These are phyloP conservation scores for Sardina pilchardus DNA, from an alignment of 2,113 vertebrate genomes.

Conservation along the genomic window DNA sequence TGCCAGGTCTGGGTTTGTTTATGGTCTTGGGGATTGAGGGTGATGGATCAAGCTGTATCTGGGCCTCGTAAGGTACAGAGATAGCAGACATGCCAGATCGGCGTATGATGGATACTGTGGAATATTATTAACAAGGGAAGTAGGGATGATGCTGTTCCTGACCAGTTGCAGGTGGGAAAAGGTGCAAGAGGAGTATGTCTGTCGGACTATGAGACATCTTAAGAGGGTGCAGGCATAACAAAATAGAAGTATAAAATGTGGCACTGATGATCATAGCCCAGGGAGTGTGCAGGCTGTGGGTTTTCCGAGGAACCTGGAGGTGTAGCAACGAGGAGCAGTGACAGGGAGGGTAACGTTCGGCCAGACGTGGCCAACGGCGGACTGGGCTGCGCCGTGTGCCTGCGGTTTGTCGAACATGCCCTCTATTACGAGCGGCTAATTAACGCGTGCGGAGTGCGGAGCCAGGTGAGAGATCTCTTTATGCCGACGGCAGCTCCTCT, in stretches of 20 bases:
- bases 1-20: no score
- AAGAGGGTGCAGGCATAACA: no score
- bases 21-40: no score
- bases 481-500: not conserved
- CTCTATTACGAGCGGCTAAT: not conserved
- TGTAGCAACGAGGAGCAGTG: not conserved
- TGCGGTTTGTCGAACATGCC: not conserved
- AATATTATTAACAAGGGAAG: no score
- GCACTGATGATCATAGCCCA: not conserved
- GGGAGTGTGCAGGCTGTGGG: not conserved
- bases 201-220: no score
- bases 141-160: no score
- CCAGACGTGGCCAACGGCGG: not conserved
- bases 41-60: no score
- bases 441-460: not conserved
- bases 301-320: not conserved
- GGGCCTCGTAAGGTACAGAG: no score
- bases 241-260: not conserved
- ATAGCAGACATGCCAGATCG: no score
- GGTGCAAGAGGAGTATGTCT: no score
- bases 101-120: no score
- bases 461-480: conserved; percentile 5
- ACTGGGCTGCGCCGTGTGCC: not conserved
- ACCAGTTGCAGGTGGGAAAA: no score
- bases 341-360: not conserved